Conservation (phyloP, 2,888 invertebrate species). For the Lepeophtheirus nordmannii region DNA sequence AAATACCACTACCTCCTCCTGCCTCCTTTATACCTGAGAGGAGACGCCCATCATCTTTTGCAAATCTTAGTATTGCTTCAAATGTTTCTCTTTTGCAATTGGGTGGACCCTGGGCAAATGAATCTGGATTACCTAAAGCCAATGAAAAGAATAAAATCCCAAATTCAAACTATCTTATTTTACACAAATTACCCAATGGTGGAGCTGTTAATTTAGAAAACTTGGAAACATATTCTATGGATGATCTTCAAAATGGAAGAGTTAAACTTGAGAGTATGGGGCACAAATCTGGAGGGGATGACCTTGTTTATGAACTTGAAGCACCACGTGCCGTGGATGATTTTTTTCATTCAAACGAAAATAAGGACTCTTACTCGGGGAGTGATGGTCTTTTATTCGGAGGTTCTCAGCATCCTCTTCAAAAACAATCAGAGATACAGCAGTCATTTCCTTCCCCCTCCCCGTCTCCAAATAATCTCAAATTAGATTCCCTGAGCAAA, state of each 20-base stretch:
- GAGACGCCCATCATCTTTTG: neutral
- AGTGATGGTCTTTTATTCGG: neutral
- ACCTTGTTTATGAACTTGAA: neutral
- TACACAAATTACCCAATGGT: constrained; percentile 20
- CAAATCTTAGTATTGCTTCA: neutral
- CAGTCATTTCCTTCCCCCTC: too few species aligned
- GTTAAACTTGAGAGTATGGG: neutral
- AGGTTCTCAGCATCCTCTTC: too few species aligned
- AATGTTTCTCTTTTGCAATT: neutral
- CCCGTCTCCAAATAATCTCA: neutral
- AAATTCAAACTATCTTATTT: constrained; percentile 7
- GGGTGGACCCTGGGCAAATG: neutral
- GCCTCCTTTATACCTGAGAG: neutral
- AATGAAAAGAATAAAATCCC: neutral
- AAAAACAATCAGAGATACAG: too few species aligned
- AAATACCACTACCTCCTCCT: constrained; percentile 2
- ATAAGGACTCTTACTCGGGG: neutral
- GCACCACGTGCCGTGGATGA: neutral
- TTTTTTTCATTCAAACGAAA: neutral
- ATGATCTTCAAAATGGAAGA: constrained; percentile 1
- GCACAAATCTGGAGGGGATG: neutral
- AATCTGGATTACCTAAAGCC: neutral
- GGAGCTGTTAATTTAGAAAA: constrained; percentile 20
- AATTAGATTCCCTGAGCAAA: neutral
- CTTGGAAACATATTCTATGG: constrained; percentile 17